These are phyloP conservation scores for Harlomillsia oculata DNA, from an alignment of 1,140 invertebrate species.

Conservation along the genomic window DNA sequence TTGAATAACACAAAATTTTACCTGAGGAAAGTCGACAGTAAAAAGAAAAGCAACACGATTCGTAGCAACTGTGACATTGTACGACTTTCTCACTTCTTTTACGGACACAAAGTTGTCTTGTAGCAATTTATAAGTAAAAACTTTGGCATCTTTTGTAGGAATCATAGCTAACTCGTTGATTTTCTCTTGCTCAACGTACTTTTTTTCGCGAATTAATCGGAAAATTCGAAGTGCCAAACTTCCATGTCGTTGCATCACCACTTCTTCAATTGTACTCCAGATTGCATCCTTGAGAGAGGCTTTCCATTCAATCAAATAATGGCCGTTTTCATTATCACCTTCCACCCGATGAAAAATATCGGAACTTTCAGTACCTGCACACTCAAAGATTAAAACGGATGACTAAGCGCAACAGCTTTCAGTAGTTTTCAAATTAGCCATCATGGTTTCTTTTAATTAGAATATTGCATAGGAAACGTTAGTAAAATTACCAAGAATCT, in stretches of 20 bases:
- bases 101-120: slow-evolving; percentile 31
- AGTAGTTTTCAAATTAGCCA: too few relatives aligned
- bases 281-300: too few relatives aligned
- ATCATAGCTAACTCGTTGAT: slow-evolving; percentile 34
- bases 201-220: slow-evolving; percentile 29
- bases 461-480: too few relatives aligned
- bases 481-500: too few relatives aligned
- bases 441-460: too few relatives aligned
- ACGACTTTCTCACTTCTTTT: slow-evolving; percentile 35
- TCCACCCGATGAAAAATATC: too few relatives aligned
- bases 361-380: too few relatives aligned
- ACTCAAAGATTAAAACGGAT: too few relatives aligned
- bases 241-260: slow-evolving; percentile 30
- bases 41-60: slow-evolving; percentile 29
- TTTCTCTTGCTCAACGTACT: slow-evolving; percentile 32
- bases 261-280: slow-evolving; percentile 25
- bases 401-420: too few relatives aligned
- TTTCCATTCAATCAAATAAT: too few relatives aligned
- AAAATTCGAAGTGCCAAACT: slow-evolving; percentile 33
- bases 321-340: too few relatives aligned
- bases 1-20: too few relatives aligned
- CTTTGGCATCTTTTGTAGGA: slow-evolving; percentile 33
- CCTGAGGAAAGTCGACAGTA: slow-evolving; percentile 30
- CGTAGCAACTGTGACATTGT: slow-evolving; percentile 17
- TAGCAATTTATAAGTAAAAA: slow-evolving; percentile 29